phyloP scores from a whole-genome alignment of 2,888 invertebrate genomes.

The Parthenolecanium corni region DNA sequence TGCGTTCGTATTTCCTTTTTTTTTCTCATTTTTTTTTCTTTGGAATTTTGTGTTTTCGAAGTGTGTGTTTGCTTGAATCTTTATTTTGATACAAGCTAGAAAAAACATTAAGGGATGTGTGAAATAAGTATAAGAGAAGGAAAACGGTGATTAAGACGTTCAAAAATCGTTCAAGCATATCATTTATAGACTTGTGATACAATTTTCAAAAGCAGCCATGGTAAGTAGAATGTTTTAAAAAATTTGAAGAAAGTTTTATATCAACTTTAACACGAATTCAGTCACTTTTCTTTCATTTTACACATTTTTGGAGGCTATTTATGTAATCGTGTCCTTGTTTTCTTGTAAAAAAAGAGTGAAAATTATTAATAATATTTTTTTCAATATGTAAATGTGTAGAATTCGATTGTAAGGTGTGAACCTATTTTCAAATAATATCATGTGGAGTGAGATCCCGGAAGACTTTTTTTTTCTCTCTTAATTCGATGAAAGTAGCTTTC shows the following conservation, averaged over 20 bases:
- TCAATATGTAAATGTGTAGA: not conserved
- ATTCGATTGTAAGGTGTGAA: no score
- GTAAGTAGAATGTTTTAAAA: conserved; percentile 4
- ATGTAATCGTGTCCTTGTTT: not conserved
- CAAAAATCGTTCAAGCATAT: not conserved
- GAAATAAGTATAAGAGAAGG: conserved; percentile 14
- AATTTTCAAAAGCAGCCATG: not conserved
- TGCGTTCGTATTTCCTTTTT: conserved; percentile 22
- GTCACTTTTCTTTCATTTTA: not conserved
- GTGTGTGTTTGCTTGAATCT: no score
- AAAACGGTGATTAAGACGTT: not conserved
- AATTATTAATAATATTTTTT: no score
- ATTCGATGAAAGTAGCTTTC: no score
- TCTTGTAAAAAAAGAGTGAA: not conserved
- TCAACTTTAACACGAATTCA: not conserved
- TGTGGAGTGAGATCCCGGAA: no score
- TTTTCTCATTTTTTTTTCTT: not conserved
- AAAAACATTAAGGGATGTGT: conserved; percentile 19
- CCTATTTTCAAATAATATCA: no score
- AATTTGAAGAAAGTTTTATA: not conserved
- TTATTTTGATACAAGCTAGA: not conserved
- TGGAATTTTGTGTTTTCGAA: not conserved
- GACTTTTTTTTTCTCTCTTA: no score
- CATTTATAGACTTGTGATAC: not conserved
- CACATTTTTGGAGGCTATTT: not conserved